Conservation (phyloP, 1,140 invertebrate species). For the Thaumatotibia leucotreta region DNA sequence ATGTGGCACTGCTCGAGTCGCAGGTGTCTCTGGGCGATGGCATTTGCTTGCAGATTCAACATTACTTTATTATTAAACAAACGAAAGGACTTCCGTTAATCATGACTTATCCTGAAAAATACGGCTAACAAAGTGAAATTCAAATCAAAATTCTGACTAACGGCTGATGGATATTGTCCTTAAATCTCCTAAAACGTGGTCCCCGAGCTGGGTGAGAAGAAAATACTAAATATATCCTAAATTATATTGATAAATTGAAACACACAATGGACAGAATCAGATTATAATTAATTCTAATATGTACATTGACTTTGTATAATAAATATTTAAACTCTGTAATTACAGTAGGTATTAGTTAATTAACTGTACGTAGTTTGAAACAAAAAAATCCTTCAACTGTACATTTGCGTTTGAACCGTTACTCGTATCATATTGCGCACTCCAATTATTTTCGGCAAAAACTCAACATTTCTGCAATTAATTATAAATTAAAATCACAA, state of each 20-base stretch:
- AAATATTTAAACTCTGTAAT: too few species aligned
- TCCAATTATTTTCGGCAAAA: conserved; percentile 21
- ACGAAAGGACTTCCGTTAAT: not conserved
- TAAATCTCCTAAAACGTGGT: not conserved
- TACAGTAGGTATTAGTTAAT: too few species aligned
- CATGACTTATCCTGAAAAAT: not conserved
- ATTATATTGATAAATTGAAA: too few species aligned
- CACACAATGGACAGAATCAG: too few species aligned
- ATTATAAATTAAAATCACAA: conserved; percentile 14
- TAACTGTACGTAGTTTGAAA: not conserved
- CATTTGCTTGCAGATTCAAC: too few species aligned
- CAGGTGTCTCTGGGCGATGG: too few species aligned
- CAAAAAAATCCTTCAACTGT: not conserved
- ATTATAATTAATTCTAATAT: too few species aligned
- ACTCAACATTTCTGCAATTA: conserved; percentile 19
- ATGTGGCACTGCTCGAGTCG: too few species aligned
- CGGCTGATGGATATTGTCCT: not conserved
- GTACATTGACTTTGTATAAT: not conserved
- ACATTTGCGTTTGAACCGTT: conserved; percentile 13
- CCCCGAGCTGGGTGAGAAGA: not conserved
- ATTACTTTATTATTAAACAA: not conserved
- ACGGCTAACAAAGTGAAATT: not conserved
- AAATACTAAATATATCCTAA: not conserved
- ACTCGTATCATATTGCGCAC: conserved; percentile 17
- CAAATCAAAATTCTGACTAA: not conserved